Evolutionary conservation across 2,113 vertebrate genomes (phyloP).

Genomic region (Cyprinus carpio): DNA sequence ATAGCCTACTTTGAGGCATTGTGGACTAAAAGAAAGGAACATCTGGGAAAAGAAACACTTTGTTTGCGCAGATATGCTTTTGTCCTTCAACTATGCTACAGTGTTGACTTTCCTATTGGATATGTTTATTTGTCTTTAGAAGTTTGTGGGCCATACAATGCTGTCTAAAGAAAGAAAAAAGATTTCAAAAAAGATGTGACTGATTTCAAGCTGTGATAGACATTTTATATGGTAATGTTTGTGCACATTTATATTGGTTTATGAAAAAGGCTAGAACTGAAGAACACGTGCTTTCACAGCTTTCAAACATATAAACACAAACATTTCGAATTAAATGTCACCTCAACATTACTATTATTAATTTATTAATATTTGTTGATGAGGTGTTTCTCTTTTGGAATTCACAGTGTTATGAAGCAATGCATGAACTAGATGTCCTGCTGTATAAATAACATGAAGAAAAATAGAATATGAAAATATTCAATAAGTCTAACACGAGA

Average conservation of each 20-base stretch:
- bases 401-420: not conserved
- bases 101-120: not conserved
- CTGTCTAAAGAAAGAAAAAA: too few relatives aligned
- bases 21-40: not conserved
- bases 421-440: not conserved
- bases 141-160: not conserved
- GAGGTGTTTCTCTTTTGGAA: not conserved
- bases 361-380: slow-evolving; percentile 6
- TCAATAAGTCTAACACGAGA: not conserved
- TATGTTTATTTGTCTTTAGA: not conserved
- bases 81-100: not conserved
- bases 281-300: not conserved
- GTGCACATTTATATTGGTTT: not conserved
- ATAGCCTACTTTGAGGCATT: not conserved
- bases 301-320: not conserved
- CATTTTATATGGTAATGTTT: not conserved
- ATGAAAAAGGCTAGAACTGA: not conserved
- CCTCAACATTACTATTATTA: not conserved
- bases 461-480: not conserved
- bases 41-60: not conserved
- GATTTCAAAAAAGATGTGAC: not conserved
- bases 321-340: not conserved
- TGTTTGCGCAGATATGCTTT: not conserved
- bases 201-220: not conserved
- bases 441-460: not conserved